These are phyloP conservation scores for Thymelicus acteon DNA, from an alignment of 2,888 invertebrate genomes.

Conservation along the genomic window DNA sequence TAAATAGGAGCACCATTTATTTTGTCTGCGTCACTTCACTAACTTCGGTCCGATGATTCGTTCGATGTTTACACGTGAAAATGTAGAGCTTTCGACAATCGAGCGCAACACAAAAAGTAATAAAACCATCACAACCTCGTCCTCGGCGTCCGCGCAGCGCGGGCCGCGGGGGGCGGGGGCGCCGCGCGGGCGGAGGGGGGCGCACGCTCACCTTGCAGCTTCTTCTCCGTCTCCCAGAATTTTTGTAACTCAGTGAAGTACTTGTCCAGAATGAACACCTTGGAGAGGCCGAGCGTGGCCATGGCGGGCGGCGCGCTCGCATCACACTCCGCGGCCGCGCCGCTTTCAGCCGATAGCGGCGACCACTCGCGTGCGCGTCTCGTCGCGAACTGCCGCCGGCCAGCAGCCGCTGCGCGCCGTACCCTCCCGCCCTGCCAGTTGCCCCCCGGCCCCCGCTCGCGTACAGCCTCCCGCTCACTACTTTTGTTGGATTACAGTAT, in stretches of 20 bases:
- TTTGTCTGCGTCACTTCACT: too few species aligned
- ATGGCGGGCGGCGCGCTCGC: conserved; percentile 86
- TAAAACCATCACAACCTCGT: conserved; percentile 43
- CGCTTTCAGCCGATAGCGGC: conserved; percentile 54
- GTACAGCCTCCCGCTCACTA: conserved; percentile 47
- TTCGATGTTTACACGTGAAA: conserved; percentile 28
- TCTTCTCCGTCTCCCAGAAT: conserved; percentile 98
- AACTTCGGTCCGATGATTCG: not conserved
- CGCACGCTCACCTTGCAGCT: conserved; percentile 93
- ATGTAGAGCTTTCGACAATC: conserved; percentile 40
- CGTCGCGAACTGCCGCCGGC: conserved; percentile 46
- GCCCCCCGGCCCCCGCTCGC: conserved; percentile 40
- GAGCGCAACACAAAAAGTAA: conserved; percentile 57
- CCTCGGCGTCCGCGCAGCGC: conserved; percentile 35
- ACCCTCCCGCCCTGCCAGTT: conserved; percentile 37
- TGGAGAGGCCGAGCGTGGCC: conserved; percentile 98
- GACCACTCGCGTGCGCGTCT: conserved; percentile 64
- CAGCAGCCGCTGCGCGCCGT: too few species aligned
- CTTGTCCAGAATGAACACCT: conserved; percentile 98
- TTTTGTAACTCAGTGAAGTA: conserved; percentile 98
- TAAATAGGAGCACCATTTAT: too few species aligned
- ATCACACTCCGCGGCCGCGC: conserved; percentile 71
- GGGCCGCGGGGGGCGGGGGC: conserved; percentile 7
- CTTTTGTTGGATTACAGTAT: conserved; percentile 50
- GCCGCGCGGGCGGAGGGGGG: conserved; percentile 32